Conservation (phyloP, 2,113 vertebrate genomes). For the Ceyx melanurus region DNA sequence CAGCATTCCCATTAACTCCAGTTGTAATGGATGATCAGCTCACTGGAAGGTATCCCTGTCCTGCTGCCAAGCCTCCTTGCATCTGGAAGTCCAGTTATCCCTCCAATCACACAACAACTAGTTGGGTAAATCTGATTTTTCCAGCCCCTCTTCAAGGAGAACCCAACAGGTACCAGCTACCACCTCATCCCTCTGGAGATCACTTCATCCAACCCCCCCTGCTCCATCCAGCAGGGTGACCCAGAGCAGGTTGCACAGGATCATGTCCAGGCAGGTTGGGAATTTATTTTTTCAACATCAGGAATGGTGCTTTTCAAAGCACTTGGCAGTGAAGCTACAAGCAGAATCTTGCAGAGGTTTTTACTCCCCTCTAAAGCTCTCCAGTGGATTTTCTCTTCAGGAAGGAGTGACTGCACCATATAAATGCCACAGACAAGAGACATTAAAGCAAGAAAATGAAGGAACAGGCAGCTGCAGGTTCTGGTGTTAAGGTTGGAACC, state of each 20-base stretch:
- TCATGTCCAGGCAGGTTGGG: background rate
- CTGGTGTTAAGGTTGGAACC: background rate
- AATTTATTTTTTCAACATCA: background rate
- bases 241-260: background rate
- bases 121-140: background rate
- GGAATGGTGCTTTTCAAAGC: background rate
- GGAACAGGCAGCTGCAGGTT: background rate
- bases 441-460: background rate
- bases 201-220: background rate
- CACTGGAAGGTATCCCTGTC: background rate
- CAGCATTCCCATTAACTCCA: background rate
- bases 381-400: background rate
- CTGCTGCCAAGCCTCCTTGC: background rate
- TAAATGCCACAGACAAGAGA: background rate
- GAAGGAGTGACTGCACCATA: background rate
- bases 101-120: background rate
- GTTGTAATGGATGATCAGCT: background rate
- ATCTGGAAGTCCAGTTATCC: background rate
- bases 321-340: background rate
- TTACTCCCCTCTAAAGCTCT: constrained; percentile 1
- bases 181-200: background rate
- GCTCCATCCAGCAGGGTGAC: background rate
- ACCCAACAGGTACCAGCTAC: background rate
- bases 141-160: background rate
- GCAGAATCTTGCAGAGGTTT: constrained; percentile 16